These are phyloP conservation scores for Chouioia cunea DNA, from an alignment of 2,888 invertebrate genomes.

Conservation along the genomic window DNA sequence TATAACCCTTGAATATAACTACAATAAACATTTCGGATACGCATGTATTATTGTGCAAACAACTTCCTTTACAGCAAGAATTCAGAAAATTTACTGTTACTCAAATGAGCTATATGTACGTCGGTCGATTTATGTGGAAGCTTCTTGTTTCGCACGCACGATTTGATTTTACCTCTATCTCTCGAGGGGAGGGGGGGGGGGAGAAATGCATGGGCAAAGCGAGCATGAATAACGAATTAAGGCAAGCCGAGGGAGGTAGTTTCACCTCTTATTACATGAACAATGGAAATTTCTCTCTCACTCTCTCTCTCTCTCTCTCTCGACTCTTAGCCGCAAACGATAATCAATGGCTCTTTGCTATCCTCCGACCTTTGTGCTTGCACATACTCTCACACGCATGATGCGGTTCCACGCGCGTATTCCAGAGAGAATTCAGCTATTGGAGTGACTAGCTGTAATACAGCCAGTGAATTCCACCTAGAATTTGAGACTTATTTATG, in stretches of 20 bases:
- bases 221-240: conserved; percentile 44
- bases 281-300: conserved; percentile 34
- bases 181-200: neutral
- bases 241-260: conserved; percentile 2
- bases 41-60: no score
- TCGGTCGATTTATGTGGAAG: no score
- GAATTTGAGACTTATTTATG: no score
- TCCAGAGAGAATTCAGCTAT: neutral
- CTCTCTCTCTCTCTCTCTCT: conserved; percentile 6
- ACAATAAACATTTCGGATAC: no score
- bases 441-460: conserved; percentile 7
- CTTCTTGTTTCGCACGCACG: no score
- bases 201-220: conserved; percentile 15
- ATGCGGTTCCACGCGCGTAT: conserved; percentile 10
- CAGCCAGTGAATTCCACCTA: neutral
- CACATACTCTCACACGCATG: neutral
- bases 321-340: conserved; percentile 28
- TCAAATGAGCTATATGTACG: no score
- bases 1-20: no score
- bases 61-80: no score
- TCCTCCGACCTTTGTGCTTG: no score
- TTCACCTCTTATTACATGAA: conserved; percentile 28
- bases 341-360: conserved; percentile 36
- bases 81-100: no score
- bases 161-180: neutral